Conservation (phyloP, 2,113 vertebrate genomes). For the Pteruthius melanotis region DNA sequence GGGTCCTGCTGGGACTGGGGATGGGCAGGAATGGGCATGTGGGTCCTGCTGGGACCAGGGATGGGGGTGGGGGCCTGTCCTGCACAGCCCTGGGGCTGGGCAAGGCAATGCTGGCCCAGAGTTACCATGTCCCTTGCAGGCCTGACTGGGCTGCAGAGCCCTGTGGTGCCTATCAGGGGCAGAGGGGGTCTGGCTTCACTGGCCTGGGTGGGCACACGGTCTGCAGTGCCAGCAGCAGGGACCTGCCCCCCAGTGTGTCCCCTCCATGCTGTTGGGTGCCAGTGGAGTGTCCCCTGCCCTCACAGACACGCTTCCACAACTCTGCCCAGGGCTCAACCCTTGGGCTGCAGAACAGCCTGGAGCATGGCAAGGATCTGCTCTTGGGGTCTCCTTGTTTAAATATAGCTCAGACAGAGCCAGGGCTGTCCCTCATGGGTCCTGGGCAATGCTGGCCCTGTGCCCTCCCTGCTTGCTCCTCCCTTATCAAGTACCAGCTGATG, state of each 20-base stretch:
- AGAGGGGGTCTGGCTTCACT: neutral
- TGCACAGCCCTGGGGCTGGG: neutral
- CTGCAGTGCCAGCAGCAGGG: neutral
- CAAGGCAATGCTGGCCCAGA: neutral
- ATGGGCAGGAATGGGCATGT: neutral
- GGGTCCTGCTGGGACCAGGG: neutral
- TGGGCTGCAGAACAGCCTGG: neutral
- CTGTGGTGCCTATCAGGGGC: neutral
- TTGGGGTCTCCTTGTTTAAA: neutral
- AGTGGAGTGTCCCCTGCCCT: neutral
- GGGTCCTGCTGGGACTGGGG: neutral
- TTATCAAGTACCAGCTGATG: neutral
- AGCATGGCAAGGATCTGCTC: too few species aligned
- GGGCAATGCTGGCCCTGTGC: neutral
- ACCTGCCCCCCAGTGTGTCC: neutral
- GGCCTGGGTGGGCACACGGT: neutral
- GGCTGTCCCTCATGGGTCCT: rapidly evolving
- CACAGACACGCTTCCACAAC: neutral
- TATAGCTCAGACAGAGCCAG: neutral
- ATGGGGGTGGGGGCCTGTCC: neutral
- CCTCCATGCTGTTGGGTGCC: neutral
- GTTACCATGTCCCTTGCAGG: neutral
- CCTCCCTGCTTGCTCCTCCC: neutral
- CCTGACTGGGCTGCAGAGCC: neutral
- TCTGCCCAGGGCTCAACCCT: neutral